Evolutionary conservation across 2,797 vertebrate genomes (phyloP), one percentile per base, ranked within the genome.

Genomic region (Hydrocynus forskahlii): DNA sequence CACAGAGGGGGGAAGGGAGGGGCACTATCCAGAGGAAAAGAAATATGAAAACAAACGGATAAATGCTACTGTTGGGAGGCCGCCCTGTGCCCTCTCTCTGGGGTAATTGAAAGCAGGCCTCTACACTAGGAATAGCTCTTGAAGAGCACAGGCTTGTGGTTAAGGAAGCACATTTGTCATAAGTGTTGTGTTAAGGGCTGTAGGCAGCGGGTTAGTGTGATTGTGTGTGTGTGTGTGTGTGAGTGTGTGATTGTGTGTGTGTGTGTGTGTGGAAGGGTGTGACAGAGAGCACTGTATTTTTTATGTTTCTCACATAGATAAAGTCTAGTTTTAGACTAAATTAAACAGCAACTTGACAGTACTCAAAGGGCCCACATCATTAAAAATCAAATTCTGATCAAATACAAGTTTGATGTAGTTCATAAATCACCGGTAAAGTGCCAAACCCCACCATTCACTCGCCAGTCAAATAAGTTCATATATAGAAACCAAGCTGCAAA

Each of bases 11-110:
- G 14, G 16, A 19, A 10, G 57, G 43, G 48, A 40, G 66, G 43
- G 23, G 35, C 23, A 21, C 52, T 50, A 73, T 57, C 19, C 52
- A 68, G 55, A 84, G 68, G 50, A 77, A 74, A 54, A 64, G 25
- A 23, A 78, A 78, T 66, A 78, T 81, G 62, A 84, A 84, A 84
- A 84, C 79, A 81, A 78, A 78, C 10, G 29, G 25, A 64, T 57
- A 66, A 78, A 70, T 48, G 83, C 83, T 81, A 81, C 79, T 78
- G 83, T 66, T 84, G 70, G 76, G 67, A 70, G 79, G 67, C 83
- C 67, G 75, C 83, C 79, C 67, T n/a, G 23, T 78, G 69, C 79
- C 75, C 75, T 78, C 63, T 25, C 69, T 78, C 40, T 10, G 25
- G 69, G 40, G 80, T 78, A 84, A 84, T 64, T 78, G 76, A 63